Conservation (phyloP, 2,113 vertebrate species). For the Sylvietta virens region DNA sequence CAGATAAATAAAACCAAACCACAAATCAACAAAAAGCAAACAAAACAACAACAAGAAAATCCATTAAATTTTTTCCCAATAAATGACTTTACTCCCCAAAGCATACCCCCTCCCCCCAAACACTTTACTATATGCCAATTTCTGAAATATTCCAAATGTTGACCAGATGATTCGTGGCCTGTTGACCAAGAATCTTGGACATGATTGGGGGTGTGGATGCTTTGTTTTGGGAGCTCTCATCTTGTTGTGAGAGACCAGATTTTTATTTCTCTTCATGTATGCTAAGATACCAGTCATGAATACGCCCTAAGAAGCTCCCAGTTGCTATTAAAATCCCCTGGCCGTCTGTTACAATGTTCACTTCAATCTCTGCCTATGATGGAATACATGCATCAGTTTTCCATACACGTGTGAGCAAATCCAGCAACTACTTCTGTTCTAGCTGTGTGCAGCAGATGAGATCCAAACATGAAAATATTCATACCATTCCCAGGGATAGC, state of each 20-base stretch:
- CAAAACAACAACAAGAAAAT: background rate
- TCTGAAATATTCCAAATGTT: background rate
- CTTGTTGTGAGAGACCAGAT: background rate
- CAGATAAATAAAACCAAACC: too few relatives aligned
- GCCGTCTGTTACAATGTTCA: background rate
- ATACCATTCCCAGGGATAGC: background rate
- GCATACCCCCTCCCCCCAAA: fast-evolving
- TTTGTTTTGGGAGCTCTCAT: background rate
- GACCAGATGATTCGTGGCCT: background rate
- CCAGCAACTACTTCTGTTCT: background rate
- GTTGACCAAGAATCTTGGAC: background rate
- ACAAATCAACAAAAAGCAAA: background rate
- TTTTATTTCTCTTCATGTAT: background rate
- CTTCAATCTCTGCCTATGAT: background rate
- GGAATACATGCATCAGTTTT: background rate
- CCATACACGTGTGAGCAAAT: background rate
- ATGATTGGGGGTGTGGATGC: background rate
- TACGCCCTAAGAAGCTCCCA: background rate
- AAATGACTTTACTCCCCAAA: background rate
- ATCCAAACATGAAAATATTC: background rate
- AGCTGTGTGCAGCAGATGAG: background rate
- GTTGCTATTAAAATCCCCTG: background rate
- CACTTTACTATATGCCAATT: background rate
- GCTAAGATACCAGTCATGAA: background rate
- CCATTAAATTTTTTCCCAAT: background rate